Base-by-base conservation (phyloP, 2,888 invertebrate genomes). In the Tillus elongatus region DNA sequence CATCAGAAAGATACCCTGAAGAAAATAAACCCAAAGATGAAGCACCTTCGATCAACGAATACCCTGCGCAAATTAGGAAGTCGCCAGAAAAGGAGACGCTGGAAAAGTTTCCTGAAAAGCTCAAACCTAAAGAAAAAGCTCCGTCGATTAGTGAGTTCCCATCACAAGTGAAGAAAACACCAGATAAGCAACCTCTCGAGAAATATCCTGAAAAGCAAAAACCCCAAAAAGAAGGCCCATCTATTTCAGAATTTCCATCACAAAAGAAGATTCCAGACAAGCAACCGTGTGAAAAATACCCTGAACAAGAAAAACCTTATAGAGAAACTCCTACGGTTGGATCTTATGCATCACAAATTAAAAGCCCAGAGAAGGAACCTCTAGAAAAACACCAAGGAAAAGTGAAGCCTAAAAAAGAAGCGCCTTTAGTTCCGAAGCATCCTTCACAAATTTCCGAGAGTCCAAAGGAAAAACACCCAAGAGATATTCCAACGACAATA, bases 21-120 rank as follows among this genome's bases (percentile, higher is more conserved):
- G 46, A 30, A 19, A 35, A 37, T 16, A 37, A 37, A 12, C 43
- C 47, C 1, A 30, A 33, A 2, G 41, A 42, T 33, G 30, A 44
- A 16, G 26, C 28, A 2, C 45, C 47, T 4, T 16, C 12, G 28
- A 41, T 46, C 24, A 35, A 30, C 1, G 51, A 51, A 27, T 50
- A 45, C 35, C 49, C 51, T 9, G 39, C 46, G 8, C 49, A 53
- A 42, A 32, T 42, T 4, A 44, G 48, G 30, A 42, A 35, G 26
- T 41, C 46, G 3, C 40, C 45, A 24, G 44, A 49, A 30, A 45
- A 32, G 37, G 39, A 39, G 30, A 31, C 27, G 15, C 15, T 32
- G 16, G 33, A 35, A 12, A 40, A 45, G 33, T 24, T 31, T 8
- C 37, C 37, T 31, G 11, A 40, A 35, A 38, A 44, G 29, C 29